Base-by-base conservation (phyloP, 2,113 vertebrate genomes). In the Lanius collurio region DNA sequence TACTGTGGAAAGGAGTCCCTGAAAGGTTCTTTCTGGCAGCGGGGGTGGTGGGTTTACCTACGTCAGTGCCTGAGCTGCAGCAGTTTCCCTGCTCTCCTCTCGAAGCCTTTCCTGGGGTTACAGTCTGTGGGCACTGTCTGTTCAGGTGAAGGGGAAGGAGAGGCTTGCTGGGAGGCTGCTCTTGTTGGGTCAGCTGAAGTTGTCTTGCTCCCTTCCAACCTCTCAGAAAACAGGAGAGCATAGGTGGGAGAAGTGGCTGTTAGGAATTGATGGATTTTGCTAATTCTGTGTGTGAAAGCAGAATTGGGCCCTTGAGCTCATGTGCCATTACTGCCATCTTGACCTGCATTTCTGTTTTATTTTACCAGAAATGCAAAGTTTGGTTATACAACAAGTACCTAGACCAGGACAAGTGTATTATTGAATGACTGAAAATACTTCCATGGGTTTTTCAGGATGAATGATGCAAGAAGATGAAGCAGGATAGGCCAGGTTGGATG, bases 31-130 rank as follows among this genome's bases (percentile, higher is more conserved):
- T 91, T 59, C 70, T 94, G 93, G 74, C 93, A 78, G 81, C 46
- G 65, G 89, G 62, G 30, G 63, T 60, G 94, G 60, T 79, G 87
- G 96, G 71, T 83, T 89, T 93, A 44, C 97, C 95, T 95, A 80
- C 88, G 87, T 97, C 97, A 96, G 96, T 13, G 93, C 87, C 94
- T 78, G 93, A 95, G 84, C 94, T 95, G 93, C 91, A 81, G 95
- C 73, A 83, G 75, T 60, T 92, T 91, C 88, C 91, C 94, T 87
- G 70, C 87, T 82, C 41, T 41, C 27, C 47, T 87, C 65, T 75
- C 46, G 8, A 50, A 93, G 86, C 81, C 78, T 49, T 68, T 93
- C 65, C 74, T 52, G 71, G 46, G 30, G 19, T 89, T 94, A 11
- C 69, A 67, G 73, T 24, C 63, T 77, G 59, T n/a, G 80, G 83